Evolutionary conservation across 2,797 vertebrate genomes (phyloP).

Genomic region (Gymnopithys bicolor): DNA sequence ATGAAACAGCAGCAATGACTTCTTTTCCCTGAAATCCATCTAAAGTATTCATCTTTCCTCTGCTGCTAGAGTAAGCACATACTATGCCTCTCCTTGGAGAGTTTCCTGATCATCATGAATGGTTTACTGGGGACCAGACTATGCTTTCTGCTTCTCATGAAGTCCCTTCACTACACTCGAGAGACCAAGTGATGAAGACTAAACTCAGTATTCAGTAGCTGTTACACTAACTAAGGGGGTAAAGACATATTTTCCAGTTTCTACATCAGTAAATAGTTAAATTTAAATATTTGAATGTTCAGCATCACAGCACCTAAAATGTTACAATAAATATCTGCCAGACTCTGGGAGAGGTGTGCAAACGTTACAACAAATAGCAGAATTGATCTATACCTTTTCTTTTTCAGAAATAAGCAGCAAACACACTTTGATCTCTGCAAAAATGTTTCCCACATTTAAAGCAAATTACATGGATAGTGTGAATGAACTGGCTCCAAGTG

Average conservation of each 20-base stretch:
- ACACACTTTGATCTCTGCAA: background rate
- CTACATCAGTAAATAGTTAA: background rate
- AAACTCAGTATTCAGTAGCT: background rate
- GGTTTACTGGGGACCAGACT: background rate
- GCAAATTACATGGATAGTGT: background rate
- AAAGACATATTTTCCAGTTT: background rate
- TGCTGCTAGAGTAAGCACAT: background rate
- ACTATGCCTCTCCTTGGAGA: background rate
- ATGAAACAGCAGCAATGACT: background rate
- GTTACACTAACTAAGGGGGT: background rate
- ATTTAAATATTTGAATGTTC: background rate
- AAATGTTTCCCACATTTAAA: background rate
- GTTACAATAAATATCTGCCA: background rate
- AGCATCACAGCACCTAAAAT: background rate
- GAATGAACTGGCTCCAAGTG: background rate
- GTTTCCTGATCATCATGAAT: background rate
- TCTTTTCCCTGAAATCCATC: background rate
- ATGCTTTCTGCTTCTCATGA: background rate
- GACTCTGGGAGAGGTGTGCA: background rate
- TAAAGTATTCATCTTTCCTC: background rate
- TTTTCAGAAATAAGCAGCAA: background rate
- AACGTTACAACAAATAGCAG: background rate
- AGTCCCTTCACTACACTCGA: background rate
- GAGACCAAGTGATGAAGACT: background rate
- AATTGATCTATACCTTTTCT: background rate